These are phyloP conservation scores for Cettia cetti DNA, from an alignment of 2,113 vertebrate species.

Conservation along the genomic window DNA sequence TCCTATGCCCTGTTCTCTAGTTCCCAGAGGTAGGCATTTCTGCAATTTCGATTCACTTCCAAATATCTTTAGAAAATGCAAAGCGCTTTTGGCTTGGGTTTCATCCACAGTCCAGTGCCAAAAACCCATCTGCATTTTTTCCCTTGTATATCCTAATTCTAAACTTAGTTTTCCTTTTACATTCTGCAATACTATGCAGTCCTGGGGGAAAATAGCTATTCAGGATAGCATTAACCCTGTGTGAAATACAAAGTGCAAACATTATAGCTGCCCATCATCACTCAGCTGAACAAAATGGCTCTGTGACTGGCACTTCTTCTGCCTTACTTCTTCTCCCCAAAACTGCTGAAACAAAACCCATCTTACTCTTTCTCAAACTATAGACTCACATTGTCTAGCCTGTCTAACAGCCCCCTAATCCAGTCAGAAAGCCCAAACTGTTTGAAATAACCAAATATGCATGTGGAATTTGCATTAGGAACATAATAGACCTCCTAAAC, in stretches of 20 bases:
- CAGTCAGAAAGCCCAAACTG: slow-evolving; percentile 11
- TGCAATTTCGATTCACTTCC: slow-evolving; percentile 74
- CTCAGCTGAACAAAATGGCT: slow-evolving; percentile 20
- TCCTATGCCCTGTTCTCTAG: slow-evolving; percentile 54
- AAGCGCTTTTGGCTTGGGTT: slow-evolving; percentile 62
- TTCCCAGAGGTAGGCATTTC: slow-evolving; percentile 81
- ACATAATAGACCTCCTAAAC: slow-evolving; percentile 41
- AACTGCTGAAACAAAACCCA: neutral
- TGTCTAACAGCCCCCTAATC: slow-evolving; percentile 16
- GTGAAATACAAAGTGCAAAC: slow-evolving; percentile 36
- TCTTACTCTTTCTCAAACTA: neutral
- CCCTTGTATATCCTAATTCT: slow-evolving; percentile 72
- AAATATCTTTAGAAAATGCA: slow-evolving; percentile 75
- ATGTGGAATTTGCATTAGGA: slow-evolving; percentile 64
- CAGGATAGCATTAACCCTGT: slow-evolving; percentile 30
- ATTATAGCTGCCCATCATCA: slow-evolving; percentile 14
- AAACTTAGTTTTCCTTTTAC: slow-evolving; percentile 69
- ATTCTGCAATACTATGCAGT: slow-evolving; percentile 34
- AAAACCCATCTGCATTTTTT: slow-evolving; percentile 72
- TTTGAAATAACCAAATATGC: slow-evolving; percentile 60
- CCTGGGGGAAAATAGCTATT: slow-evolving; percentile 36
- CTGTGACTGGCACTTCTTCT: neutral
- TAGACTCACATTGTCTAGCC: slow-evolving; percentile 20
- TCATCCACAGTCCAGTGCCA: slow-evolving; percentile 47
- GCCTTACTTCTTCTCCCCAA: neutral